Evolutionary conservation across 1,140 invertebrate genomes (phyloP).

Genomic region (Lamellibrachia luymesi): DNA sequence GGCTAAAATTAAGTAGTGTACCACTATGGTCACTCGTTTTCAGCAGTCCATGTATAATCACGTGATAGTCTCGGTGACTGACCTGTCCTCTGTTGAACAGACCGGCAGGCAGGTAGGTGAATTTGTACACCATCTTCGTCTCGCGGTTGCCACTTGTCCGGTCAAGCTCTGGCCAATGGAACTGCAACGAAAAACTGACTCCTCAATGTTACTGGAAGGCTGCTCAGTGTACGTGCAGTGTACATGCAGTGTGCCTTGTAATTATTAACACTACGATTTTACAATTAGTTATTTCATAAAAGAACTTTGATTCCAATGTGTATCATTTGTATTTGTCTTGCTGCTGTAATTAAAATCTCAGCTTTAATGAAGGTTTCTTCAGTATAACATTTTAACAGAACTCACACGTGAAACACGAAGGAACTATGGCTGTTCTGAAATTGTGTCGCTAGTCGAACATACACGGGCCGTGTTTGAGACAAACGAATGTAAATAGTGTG

Average conservation of each 20-base stretch:
- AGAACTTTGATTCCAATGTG: not conserved
- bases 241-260: not conserved
- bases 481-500: constrained; percentile 22
- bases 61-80: constrained; percentile 13
- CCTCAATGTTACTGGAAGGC: not conserved
- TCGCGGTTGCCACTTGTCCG: constrained; percentile 35
- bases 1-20: too few relatives aligned
- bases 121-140: constrained; percentile 48
- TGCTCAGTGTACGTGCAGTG: not conserved
- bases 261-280: not conserved
- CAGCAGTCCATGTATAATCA: not conserved
- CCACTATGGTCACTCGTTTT: not conserved
- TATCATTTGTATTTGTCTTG: not conserved
- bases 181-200: constrained; percentile 10
- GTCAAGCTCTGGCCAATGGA: constrained; percentile 41
- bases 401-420: too few relatives aligned
- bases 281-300: not conserved
- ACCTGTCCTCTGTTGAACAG: constrained; percentile 57
- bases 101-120: constrained; percentile 51
- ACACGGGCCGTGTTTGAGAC: too few relatives aligned
- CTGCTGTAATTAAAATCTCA: too few relatives aligned
- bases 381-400: too few relatives aligned
- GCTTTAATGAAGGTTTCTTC: too few relatives aligned
- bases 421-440: not conserved
- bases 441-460: too few relatives aligned